phyloP scores from a whole-genome alignment of 2,888 invertebrate genomes.

The Elegia similella region DNA sequence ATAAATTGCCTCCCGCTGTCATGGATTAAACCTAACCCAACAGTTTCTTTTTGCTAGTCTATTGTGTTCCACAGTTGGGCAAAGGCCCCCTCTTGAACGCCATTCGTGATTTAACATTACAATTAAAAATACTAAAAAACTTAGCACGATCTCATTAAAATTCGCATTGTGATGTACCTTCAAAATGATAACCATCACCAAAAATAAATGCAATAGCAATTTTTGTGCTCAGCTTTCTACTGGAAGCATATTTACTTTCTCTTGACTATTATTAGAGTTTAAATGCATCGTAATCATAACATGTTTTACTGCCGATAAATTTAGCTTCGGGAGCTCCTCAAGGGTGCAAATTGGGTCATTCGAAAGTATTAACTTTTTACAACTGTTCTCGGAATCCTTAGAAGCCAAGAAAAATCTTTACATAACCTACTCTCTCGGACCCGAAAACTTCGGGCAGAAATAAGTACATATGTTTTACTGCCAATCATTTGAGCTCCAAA shows the following conservation, averaged over 20 bases:
- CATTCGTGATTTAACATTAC: neutral
- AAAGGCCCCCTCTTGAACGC: neutral
- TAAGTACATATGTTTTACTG: too few relatives aligned
- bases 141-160: neutral
- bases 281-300: conserved; percentile 7
- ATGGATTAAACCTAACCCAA: too few relatives aligned
- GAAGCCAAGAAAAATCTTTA: too few relatives aligned
- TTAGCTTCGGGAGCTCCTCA: neutral
- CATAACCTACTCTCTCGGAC: too few relatives aligned
- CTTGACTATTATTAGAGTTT: conserved; percentile 9
- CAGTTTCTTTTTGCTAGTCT: too few relatives aligned
- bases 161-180: neutral
- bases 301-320: neutral
- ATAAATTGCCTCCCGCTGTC: too few relatives aligned
- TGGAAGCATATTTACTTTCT: conserved; percentile 4
- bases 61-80: too few relatives aligned
- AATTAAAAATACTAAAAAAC: neutral
- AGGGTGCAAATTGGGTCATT: conserved; percentile 3
- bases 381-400: neutral
- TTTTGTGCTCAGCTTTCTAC: conserved; percentile 12
- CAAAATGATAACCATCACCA: neutral
- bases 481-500: too few relatives aligned
- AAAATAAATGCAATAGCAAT: conserved; percentile 5
- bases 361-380: neutral
- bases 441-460: too few relatives aligned